These are phyloP conservation scores for Aphrocallistes beatrix DNA, from an alignment of 37 sponge, comb jelly and placozoan genomes.

Conservation along the genomic window DNA sequence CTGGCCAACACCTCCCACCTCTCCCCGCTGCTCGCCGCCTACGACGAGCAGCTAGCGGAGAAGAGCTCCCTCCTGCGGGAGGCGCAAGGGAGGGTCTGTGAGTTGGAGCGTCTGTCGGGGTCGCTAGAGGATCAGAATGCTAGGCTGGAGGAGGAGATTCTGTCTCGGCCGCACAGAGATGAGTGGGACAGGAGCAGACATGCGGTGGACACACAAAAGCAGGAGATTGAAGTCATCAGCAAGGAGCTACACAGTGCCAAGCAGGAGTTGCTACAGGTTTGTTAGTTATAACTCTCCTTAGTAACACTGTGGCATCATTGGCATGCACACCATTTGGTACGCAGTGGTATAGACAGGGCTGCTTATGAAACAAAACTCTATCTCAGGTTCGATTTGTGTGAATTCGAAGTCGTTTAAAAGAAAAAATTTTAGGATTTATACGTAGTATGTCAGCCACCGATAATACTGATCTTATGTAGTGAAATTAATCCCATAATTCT, in stretches of 20 bases:
- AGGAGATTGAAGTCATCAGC: neutral
- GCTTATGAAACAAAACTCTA: too few relatives aligned
- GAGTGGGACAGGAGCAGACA: neutral
- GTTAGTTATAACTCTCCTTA: neutral
- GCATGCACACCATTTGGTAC: too few relatives aligned
- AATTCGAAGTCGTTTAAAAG: too few relatives aligned
- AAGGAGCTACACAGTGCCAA: neutral
- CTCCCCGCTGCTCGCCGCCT: neutral
- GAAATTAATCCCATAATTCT: too few relatives aligned
- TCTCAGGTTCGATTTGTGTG: too few relatives aligned
- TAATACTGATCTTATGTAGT: too few relatives aligned
- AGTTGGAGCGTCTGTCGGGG: neutral
- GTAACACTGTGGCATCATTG: neutral
- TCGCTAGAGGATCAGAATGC: neutral
- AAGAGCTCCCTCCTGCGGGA: neutral
- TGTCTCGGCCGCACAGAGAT: neutral
- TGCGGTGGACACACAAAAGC: neutral
- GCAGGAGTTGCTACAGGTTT: neutral
- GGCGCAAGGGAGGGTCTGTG: neutral
- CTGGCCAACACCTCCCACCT: neutral
- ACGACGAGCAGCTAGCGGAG: neutral
- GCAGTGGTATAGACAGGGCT: too few relatives aligned
- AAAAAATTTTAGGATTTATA: too few relatives aligned
- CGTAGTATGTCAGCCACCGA: too few relatives aligned
- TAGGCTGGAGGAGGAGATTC: neutral